These are phyloP conservation scores for Kradibia gibbosae DNA, from an alignment of 1,140 invertebrate species.

Conservation along the genomic window DNA sequence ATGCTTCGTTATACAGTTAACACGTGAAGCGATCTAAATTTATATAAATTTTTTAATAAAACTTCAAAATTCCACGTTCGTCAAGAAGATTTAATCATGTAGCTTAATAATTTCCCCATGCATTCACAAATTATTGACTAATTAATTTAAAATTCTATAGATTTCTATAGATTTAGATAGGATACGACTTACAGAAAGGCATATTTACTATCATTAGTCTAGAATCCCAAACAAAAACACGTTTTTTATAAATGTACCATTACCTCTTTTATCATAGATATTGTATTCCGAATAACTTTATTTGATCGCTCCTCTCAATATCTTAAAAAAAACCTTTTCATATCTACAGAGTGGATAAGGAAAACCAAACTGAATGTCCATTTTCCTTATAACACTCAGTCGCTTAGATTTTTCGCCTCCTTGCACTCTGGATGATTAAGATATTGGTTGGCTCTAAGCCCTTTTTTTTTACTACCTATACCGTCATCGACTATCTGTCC, in stretches of 20 bases:
- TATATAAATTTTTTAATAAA: too few species aligned
- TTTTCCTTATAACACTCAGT: neutral
- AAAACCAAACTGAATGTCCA: conserved; percentile 22
- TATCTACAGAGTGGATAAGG: neutral
- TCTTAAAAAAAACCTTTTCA: too few species aligned
- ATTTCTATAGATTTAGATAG: too few species aligned
- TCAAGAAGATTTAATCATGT: too few species aligned
- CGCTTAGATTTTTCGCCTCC: conserved; percentile 15
- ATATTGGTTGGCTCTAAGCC: conserved; percentile 16
- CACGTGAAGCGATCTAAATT: too few species aligned
- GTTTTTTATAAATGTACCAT: neutral
- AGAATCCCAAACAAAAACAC: neutral
- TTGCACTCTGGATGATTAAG: neutral
- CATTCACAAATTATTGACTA: too few species aligned
- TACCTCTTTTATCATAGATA: neutral
- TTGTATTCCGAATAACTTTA: neutral
- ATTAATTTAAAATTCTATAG: too few species aligned
- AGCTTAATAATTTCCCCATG: too few species aligned
- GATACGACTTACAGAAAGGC: neutral
- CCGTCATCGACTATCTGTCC: conserved; percentile 15
- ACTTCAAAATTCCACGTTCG: too few species aligned
- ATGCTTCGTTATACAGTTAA: too few species aligned
- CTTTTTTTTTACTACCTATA: neutral
- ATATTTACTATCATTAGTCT: neutral
- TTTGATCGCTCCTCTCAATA: neutral